Evolutionary conservation across 2,888 invertebrate genomes (phyloP), one percentile per base, ranked within the genome.

Genomic region (Thymelicus lineola): DNA sequence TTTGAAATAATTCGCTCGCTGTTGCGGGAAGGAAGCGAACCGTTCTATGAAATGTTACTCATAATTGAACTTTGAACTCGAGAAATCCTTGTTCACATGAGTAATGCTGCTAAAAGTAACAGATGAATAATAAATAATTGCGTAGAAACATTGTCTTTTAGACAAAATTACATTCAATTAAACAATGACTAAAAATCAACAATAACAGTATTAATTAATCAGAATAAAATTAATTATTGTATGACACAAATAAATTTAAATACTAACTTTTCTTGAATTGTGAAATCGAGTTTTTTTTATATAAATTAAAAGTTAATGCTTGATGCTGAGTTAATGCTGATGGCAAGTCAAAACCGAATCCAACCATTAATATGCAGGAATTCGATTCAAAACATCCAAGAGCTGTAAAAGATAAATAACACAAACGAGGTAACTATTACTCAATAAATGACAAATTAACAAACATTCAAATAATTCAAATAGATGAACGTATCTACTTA

Each of bases 401-500:
- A 3, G 12, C 20, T 12, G 20, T 53, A 20, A 53, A 53, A 50
- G 10, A 50, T 17, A 48, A 15, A 48, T 3, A 15, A 15, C 6
- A 50, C 17, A 17, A 20, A 53, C 0, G 20, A 20, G 17, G n/a
- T n/a, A 12, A 50, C 48, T 53, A 20, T 53, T 53, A 20, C 20
- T 10, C 20, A 20, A 50, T 50, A 14, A 35, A 35, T n/a, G 50
- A 59, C 45, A 50, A 69, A 38, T 35, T 15, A 58, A 72, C 46
- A 66, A 64, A 72, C 60, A 67, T 64, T 64, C 17, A 42, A 71
- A 66, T 66, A 45, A 66, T 28, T 28, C 64, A 67, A 72, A 46
- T 63, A 72, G 62, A 75, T 74, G 74, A 73, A 76, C 74, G 75
- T 76, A 64, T 71, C 72, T 75, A n/a, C n/a, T n/a, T n/a, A 76